Base-by-base conservation (phyloP, 2,797 vertebrate species). In the Danio kyathit region DNA sequence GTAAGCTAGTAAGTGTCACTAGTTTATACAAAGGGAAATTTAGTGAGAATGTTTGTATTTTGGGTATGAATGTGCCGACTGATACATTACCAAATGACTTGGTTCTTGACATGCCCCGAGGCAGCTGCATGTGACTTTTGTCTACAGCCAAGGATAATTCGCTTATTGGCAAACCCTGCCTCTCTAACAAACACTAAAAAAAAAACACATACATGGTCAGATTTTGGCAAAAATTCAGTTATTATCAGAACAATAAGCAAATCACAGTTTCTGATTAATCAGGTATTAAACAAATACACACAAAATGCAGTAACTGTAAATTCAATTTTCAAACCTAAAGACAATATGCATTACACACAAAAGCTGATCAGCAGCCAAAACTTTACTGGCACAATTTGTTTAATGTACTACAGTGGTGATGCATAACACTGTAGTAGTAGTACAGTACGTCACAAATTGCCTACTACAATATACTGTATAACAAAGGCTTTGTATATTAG, bases 61-160 rank as follows among this genome's bases (percentile, higher is more conserved):
- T 75, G 40, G 77, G 29, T 44, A 46, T 57, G 13, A 69, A 16
- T 71, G 48, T 64, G 60, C 7, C 6, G 14, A 59, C 65, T 61
- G 4, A 38, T 6, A 21, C 21, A 48, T 88, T 93, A 99, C 98
- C 98, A 77, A 99, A 98, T 79, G 97, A 98, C 88, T 98, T 98
- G 81, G 98, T 99, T 87, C 97, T 93, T 81, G 97, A 97, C 92
- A 99, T 98, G 81, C 96, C 97, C 91, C 96, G 94, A 66, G 97
- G 97, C 86, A 99, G 91, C 61, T 96, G 92, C 87, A 97, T 93
- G 8, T 96, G 97, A 90, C 94, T 94, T 87, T 97, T 98, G 89
- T 97, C 96, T 1, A 96, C 90, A 81, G 91, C 93, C 0, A 92
- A 89, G 17, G 90, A 90, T 85, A 91, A 81, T 10, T 90, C 91